phyloP scores from a whole-genome alignment of 1,140 invertebrate species.

The Trichoplusia ni region DNA sequence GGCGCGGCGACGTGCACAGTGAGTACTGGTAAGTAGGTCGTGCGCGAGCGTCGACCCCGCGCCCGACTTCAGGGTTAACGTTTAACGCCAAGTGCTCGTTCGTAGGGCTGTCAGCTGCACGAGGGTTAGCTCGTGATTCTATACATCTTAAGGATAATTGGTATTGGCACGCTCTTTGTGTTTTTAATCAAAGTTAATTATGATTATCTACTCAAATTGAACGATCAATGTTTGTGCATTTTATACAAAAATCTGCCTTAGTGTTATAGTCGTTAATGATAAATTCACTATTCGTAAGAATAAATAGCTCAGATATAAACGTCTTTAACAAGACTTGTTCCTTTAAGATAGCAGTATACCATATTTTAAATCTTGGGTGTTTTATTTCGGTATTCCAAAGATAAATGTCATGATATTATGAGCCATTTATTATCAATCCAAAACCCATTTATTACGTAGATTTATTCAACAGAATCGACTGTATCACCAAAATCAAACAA shows the following conservation, averaged over 20 bases:
- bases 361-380: background rate
- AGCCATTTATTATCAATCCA: constrained; percentile 3
- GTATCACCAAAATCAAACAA: background rate
- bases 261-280: no score
- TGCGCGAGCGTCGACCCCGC: constrained; percentile 70
- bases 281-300: no score
- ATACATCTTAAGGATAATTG: no score
- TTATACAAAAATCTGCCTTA: no score
- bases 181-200: no score
- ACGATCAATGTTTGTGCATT: no score
- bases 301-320: no score
- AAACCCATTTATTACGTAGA: background rate
- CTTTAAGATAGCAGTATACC: background rate
- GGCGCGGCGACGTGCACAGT: constrained; percentile 59
- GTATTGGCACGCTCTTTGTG: no score
- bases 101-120: constrained; percentile 10
- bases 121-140: no score
- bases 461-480: background rate
- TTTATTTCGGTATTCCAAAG: background rate
- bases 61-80: constrained; percentile 76
- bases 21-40: constrained; percentile 76
- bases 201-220: no score
- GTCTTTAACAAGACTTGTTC: background rate
- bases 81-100: constrained; percentile 21
- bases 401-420: background rate